Conservation (phyloP, 2,888 invertebrate species). For the Philaethria dido region DNA sequence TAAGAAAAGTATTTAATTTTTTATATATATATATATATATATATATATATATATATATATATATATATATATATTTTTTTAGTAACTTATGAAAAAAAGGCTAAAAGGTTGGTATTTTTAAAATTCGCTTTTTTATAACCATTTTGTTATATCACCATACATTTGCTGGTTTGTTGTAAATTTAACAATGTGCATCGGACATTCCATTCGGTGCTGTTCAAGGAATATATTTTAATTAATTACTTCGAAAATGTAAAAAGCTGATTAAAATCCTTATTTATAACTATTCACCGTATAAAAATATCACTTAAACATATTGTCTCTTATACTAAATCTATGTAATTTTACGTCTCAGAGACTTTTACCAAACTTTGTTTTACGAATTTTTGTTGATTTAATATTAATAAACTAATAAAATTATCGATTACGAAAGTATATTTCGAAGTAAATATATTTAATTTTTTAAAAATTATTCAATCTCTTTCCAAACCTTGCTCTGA, state of each 20-base stretch:
- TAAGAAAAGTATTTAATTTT: too few relatives aligned
- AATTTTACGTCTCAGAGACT: conserved; percentile 12
- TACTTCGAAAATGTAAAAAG: conserved; percentile 22
- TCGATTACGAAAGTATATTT: not conserved
- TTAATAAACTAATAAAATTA: not conserved
- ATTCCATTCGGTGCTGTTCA: not conserved
- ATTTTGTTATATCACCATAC: too few relatives aligned
- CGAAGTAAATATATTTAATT: not conserved
- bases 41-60: too few relatives aligned
- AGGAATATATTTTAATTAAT: not conserved
- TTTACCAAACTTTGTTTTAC: not conserved
- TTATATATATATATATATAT: too few relatives aligned
- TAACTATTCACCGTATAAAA: conserved; percentile 38
- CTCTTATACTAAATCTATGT: conserved; percentile 17
- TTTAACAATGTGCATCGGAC: not conserved
- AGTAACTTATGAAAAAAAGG: too few relatives aligned
- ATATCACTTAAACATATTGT: conserved; percentile 34
- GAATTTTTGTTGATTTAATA: not conserved
- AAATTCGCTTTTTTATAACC: too few relatives aligned
- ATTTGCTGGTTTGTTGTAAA: not conserved
- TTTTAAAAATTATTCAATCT: not conserved
- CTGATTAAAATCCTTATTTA: conserved; percentile 2
- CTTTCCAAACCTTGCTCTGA: not conserved
- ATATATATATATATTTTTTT: too few relatives aligned
- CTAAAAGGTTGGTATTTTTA: too few relatives aligned